Evolutionary conservation across 2,888 invertebrate genomes (phyloP), one percentile per base, ranked within the genome.

Genomic region (Chironomus riparius): DNA sequence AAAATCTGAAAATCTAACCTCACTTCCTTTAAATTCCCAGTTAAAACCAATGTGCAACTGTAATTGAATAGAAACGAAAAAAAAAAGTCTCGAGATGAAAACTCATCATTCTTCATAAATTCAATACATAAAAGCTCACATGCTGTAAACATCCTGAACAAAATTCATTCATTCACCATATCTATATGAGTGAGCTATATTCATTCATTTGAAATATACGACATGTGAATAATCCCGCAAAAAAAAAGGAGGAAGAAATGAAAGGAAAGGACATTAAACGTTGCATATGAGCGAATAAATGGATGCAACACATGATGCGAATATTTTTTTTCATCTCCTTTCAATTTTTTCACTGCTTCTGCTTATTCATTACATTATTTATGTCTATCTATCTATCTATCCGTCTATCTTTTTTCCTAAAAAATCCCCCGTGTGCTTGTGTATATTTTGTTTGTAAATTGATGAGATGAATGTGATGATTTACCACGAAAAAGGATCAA

Each of bases 381-480:
- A 24, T 15, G 65, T 65, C 65, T 24, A 18, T 13, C 22, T 65
- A 21, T 65, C 21, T 22, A 18, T 21, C 18, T 62, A 24, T 18
- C 5, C 24, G 28, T 68, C 2, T 15, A 12, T 13, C 2, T 28
- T 28, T 28, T 68, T 70, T 10, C 3, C 48, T 47, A 47, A 21
- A 15, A 47, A 47, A 47, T 48, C 47, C 21, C 38, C 21, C 18
- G 48, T 48, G 38, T 10, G 10, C 4, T 38, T 38, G 7, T 10
- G 38, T 38, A 10, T 38, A 47, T 71, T 50, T 50, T 71, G 71
- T 61, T 71, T 71, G 71, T 56, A 50, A 50, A 71, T 71, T 71
- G 71, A 71, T 56, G 71, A 50, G 50, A 71, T 68, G 68, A 68
- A 68, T 68, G 68, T 68, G 68, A 68, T 71, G 56, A 71, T 71